Base-by-base conservation (phyloP, 2,888 invertebrate species). In the Zhengitettix transpicula region DNA sequence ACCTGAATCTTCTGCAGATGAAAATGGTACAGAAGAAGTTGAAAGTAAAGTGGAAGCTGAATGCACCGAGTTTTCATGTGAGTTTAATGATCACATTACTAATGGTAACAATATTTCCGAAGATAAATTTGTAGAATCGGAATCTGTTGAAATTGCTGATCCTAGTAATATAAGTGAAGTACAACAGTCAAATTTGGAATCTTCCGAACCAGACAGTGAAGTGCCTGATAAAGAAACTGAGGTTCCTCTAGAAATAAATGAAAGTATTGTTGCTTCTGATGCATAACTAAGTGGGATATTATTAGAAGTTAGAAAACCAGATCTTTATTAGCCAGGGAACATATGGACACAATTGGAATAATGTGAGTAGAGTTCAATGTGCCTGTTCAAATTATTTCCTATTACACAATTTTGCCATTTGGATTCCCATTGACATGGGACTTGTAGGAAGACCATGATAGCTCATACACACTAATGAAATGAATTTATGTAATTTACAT, bases 21-120 rank as follows among this genome's bases (percentile, higher is more conserved):
- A 41, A 15, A 42, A 16, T 11, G 14, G 16, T 8, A 41, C 12
- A 28, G 56, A 15, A 1, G 47, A 57, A 1, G 57, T 16, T n/a
- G 28, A 42, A 8, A 47, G 47, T 42, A 40, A 40, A n/a, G 57
- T 54, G 54, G 54, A 54, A 17, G 40, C n/a, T 15, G 40, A 12
- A 72, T 55, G 72, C n/a, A 72, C 74, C 64, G 16, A 60, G 52
- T 71, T 71, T 57, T 71, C 73, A 16, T 12, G n/a, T n/a, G 47
- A 47, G 12, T 47, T 47, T 12, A n/a, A 47, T 14, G 47, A 47
- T 14, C 47, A 47, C n/a, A n/a, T 47, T 14, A 47, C 47, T 47
- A n/a, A 14, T 47, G 47, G n/a, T 47, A n/a, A n/a, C 47, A 47
- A 47, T n/a, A 14, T 47, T 14, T n/a, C 12, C 5, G n/a, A 47